phyloP scores from a whole-genome alignment of 2,888 invertebrate species.

The Darwinula stevensoni region DNA sequence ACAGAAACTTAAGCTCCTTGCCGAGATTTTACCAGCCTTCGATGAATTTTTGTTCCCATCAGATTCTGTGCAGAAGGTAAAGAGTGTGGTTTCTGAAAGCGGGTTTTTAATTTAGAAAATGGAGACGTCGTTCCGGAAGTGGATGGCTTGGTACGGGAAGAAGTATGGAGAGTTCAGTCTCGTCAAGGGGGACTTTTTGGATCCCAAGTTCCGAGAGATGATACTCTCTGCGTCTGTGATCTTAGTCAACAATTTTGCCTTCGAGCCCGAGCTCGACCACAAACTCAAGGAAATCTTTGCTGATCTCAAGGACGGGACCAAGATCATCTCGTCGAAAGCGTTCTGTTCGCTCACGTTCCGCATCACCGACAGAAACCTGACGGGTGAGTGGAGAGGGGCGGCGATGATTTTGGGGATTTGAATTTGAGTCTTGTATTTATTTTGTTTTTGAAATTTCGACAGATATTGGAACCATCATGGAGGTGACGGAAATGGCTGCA shows the following conservation, averaged over 20 bases:
- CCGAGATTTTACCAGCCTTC: no score
- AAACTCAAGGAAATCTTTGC: slow-evolving; percentile 85
- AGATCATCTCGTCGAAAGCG: slow-evolving; percentile 92
- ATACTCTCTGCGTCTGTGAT: slow-evolving; percentile 81
- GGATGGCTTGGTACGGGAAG: slow-evolving; percentile 98
- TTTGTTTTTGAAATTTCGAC: slow-evolving; percentile 3
- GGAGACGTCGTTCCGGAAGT: slow-evolving; percentile 63
- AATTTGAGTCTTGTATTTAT: slow-evolving; percentile 4
- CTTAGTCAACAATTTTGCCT: slow-evolving; percentile 98
- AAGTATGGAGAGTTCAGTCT: slow-evolving; percentile 65
- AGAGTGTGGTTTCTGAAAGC: no score
- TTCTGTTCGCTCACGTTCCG: slow-evolving; percentile 96
- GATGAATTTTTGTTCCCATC: no score
- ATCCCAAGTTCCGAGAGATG: slow-evolving; percentile 68
- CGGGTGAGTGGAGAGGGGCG: slow-evolving; percentile 25
- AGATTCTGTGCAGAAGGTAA: no score
- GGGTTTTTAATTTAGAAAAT: slow-evolving; percentile 19
- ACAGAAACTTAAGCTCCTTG: no score
- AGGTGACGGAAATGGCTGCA: slow-evolving; percentile 84
- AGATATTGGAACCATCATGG: slow-evolving; percentile 97
- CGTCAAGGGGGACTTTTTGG: slow-evolving; percentile 78
- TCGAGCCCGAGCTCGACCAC: slow-evolving; percentile 89
- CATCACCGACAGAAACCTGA: slow-evolving; percentile 86
- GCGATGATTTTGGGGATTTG: no score
- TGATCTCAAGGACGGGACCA: slow-evolving; percentile 74